Percentiles rank a stretch among this genome's conserved stretches.
Conservation (phyloP, 2,888 invertebrate genomes). For the Caenorhabditis virilis region DNA sequence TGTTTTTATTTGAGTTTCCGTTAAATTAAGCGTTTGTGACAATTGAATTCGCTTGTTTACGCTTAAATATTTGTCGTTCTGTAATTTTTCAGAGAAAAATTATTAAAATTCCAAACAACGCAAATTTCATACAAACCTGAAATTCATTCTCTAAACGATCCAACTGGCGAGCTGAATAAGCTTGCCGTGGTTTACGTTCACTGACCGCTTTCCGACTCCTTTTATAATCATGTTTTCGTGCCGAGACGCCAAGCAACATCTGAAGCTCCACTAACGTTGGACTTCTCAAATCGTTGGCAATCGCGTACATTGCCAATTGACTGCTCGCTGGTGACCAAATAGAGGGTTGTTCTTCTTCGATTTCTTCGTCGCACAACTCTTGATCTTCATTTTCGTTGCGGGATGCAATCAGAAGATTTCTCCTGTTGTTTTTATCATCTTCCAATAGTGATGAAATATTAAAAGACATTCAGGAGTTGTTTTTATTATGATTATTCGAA, state of each 20-base stretch:
- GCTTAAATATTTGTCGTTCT: constrained; percentile 90
- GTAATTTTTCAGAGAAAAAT: too few species aligned
- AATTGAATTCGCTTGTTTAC: constrained; percentile 92
- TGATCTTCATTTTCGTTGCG: constrained; percentile 17
- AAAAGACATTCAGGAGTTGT: constrained; percentile 37
- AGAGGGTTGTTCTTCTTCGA: too few species aligned
- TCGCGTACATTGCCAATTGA: constrained; percentile 49
- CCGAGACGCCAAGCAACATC: constrained; percentile 64
- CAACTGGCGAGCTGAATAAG: constrained; percentile 91
- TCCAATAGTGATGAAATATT: constrained; percentile 22
- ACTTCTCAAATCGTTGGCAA: constrained; percentile 45
- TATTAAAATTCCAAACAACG: too few species aligned
- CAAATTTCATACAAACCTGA: constrained; percentile 75
- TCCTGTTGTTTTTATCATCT: neutral
- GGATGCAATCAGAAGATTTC: too few species aligned
- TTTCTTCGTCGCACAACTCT: constrained; percentile 13
- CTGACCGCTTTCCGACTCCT: constrained; percentile 84
- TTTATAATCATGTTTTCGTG: constrained; percentile 79
- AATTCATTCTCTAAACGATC: constrained; percentile 90
- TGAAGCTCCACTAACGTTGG: constrained; percentile 66
- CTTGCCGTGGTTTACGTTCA: constrained; percentile 92
- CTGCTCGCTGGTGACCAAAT: too few species aligned
- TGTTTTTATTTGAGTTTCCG: constrained; percentile 94
- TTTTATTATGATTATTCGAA: neutral
- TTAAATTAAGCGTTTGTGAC: constrained; percentile 84